These are phyloP conservation scores for Trinectes maculatus DNA, from an alignment of 2,113 vertebrate species.

Conservation along the genomic window DNA sequence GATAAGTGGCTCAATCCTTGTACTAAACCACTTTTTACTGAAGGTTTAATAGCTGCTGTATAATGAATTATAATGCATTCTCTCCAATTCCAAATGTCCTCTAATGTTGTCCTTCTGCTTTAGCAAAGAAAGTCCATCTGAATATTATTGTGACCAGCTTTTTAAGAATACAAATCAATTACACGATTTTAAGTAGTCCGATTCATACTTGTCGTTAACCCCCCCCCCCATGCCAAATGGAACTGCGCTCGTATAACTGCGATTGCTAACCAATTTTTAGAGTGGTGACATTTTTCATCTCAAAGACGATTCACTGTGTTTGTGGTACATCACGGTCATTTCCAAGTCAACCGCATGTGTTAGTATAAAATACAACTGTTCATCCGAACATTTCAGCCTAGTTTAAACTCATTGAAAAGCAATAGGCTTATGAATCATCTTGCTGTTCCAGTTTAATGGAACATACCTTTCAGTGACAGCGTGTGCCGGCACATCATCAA, in stretches of 20 bases:
- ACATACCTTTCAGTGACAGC: conserved; percentile 77
- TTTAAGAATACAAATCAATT: conserved; percentile 83
- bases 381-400: conserved; percentile 62
- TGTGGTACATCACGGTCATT: conserved; percentile 62
- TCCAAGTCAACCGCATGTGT: conserved; percentile 67
- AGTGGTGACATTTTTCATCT: conserved; percentile 50
- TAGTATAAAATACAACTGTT: conserved; percentile 61
- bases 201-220: conserved; percentile 72
- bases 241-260: conserved; percentile 58
- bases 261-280: conserved; percentile 64
- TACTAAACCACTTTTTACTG: conserved; percentile 82
- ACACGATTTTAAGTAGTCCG: conserved; percentile 77
- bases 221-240: conserved; percentile 69
- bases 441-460: conserved; percentile 79
- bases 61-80: conserved; percentile 88
- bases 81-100: conserved; percentile 81
- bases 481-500: conserved; percentile 76
- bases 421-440: conserved; percentile 74
- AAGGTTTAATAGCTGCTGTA: conserved; percentile 84
- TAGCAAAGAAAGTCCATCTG: conserved; percentile 67
- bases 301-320: conserved; percentile 60
- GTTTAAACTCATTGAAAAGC: conserved; percentile 76
- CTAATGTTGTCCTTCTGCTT: conserved; percentile 72
- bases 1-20: conserved; percentile 85
- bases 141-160: conserved; percentile 81